Conservation (phyloP, 1,140 invertebrate genomes). For the Anoplophora glabripennis region DNA sequence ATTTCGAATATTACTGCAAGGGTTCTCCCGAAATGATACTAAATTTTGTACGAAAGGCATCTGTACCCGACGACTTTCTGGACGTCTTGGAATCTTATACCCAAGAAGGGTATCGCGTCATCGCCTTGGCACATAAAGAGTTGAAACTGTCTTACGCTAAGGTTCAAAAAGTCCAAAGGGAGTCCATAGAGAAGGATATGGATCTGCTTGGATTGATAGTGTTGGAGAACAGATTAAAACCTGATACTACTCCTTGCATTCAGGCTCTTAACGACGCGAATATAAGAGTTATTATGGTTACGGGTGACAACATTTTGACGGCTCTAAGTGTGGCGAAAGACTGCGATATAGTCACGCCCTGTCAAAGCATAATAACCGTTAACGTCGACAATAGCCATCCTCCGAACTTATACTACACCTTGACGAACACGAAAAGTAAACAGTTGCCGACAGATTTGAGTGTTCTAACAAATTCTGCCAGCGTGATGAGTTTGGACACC, state of each 20-base stretch:
- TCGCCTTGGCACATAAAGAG: constrained; percentile 72
- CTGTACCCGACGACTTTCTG: constrained; percentile 69
- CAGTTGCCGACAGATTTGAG: constrained; percentile 24
- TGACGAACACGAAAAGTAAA: constrained; percentile 39
- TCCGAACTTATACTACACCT: constrained; percentile 44
- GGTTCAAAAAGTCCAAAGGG: constrained; percentile 70
- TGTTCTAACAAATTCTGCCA: constrained; percentile 51
- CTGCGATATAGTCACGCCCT: constrained; percentile 81
- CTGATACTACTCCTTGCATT: constrained; percentile 80
- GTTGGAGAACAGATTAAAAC: constrained; percentile 89
- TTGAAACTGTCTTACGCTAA: constrained; percentile 63
- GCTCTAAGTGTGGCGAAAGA: constrained; percentile 94
- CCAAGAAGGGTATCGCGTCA: constrained; percentile 84
- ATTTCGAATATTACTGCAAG: constrained; percentile 84
- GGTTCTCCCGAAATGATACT: constrained; percentile 93
- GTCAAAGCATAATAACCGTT: constrained; percentile 67
- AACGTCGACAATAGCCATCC: constrained; percentile 34
- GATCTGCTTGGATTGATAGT: constrained; percentile 87
- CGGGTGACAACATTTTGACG: constrained; percentile 97
- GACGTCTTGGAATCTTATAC: constrained; percentile 75
- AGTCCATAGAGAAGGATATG: constrained; percentile 77
- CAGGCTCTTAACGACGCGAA: constrained; percentile 75
- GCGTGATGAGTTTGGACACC: constrained; percentile 60
- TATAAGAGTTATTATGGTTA: constrained; percentile 94
- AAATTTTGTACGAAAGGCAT: constrained; percentile 48